A percentile compares a stretch with the other conserved stretches of the same genome.
phyloP scores from a whole-genome alignment of 2,888 invertebrate species.

The Exephanes ischioxanthus region DNA sequence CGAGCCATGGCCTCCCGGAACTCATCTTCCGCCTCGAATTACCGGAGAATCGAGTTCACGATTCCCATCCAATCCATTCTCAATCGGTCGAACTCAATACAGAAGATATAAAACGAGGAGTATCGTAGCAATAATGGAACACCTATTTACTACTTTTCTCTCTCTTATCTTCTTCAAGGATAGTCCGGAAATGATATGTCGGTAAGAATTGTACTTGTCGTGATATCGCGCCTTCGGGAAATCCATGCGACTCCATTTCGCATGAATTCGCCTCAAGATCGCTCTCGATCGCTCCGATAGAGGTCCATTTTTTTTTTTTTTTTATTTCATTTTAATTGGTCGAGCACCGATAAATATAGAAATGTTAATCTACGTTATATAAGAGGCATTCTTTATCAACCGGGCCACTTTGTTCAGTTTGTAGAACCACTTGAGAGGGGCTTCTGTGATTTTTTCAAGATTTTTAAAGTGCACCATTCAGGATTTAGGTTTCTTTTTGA shows the following conservation, averaged over 20 bases:
- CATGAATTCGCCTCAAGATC: not conserved
- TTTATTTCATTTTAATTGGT: not conserved
- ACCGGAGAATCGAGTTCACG: conserved; percentile 47
- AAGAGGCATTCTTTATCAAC: no score
- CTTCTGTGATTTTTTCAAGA: no score
- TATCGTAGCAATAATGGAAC: conserved; percentile 12
- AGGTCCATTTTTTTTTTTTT: not conserved
- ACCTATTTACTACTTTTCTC: conserved; percentile 12
- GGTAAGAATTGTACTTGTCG: not conserved
- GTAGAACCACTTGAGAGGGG: no score
- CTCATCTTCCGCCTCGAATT: conserved; percentile 45
- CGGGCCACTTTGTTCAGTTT: no score
- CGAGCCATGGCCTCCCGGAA: not conserved
- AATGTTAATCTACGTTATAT: no score
- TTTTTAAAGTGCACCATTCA: no score
- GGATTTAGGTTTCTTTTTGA: no score
- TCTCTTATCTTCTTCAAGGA: conserved; percentile 15
- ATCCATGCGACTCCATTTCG: not conserved
- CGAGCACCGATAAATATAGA: not conserved
- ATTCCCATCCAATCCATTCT: conserved; percentile 39
- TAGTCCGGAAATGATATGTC: conserved; percentile 12
- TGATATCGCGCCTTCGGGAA: not conserved
- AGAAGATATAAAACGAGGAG: not conserved
- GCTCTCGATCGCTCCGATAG: not conserved
- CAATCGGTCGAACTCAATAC: conserved; percentile 29